phyloP scores from a whole-genome alignment of 2,113 vertebrate genomes.

The Hepsetus odoe region DNA sequence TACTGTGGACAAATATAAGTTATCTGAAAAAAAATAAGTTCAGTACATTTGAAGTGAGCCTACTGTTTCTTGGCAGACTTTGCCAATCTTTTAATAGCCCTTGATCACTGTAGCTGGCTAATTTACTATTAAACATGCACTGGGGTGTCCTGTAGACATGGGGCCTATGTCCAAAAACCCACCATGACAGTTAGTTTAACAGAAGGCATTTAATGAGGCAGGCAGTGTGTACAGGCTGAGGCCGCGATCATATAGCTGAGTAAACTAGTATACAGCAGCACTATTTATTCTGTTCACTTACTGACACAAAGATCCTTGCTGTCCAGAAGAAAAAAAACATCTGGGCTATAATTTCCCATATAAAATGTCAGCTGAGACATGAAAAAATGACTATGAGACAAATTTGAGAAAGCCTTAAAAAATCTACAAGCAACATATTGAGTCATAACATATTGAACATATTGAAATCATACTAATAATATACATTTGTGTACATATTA shows the following conservation, averaged over 20 bases:
- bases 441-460: no score
- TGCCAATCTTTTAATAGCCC: constrained; percentile 14
- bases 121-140: constrained; percentile 31
- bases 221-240: not conserved
- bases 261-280: constrained; percentile 2
- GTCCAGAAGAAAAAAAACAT: not conserved
- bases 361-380: not conserved
- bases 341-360: not conserved
- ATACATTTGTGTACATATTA: no score
- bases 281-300: not conserved
- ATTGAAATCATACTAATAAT: no score
- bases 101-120: constrained; percentile 12
- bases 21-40: not conserved
- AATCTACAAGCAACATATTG: no score
- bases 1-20: not conserved
- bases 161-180: not conserved
- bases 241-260: not conserved
- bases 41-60: not conserved
- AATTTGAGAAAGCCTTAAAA: no score
- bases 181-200: constrained; percentile 3
- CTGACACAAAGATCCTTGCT: not conserved
- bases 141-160: not conserved
- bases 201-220: not conserved
- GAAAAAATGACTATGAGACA: not conserved
- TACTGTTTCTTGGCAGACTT: constrained; percentile 25